These are phyloP conservation scores for Hiodon alosoides DNA, from an alignment of 2,113 vertebrate species.

Conservation along the genomic window DNA sequence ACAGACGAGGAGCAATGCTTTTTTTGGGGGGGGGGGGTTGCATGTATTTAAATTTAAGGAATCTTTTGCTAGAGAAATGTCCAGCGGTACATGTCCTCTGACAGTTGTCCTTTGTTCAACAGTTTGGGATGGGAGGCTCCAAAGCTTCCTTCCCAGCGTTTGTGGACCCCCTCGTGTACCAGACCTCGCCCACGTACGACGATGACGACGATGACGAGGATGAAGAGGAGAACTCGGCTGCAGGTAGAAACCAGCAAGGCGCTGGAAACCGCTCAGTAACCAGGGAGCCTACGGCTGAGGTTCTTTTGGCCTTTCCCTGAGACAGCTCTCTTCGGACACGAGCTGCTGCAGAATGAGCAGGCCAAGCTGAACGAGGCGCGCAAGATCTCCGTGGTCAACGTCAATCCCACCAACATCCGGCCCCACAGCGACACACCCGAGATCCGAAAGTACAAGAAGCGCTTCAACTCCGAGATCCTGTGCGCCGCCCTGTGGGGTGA, in stretches of 20 bases:
- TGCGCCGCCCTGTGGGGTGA: slow-evolving; percentile 96
- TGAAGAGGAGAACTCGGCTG: slow-evolving; percentile 71
- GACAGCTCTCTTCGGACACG: slow-evolving; percentile 80
- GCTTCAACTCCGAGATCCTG: slow-evolving; percentile 98
- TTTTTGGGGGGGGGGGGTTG: too few species aligned
- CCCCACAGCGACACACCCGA: slow-evolving; percentile 97
- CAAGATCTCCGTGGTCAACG: slow-evolving; percentile 97
- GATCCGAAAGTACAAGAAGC: slow-evolving; percentile 98
- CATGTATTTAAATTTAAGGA: too few species aligned
- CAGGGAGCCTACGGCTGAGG: not conserved
- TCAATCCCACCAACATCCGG: slow-evolving; percentile 97
- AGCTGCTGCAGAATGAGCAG: slow-evolving; percentile 91
- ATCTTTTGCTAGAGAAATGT: too few species aligned
- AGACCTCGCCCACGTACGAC: slow-evolving; percentile 90
- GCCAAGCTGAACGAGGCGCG: slow-evolving; percentile 93
- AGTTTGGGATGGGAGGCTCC: slow-evolving; percentile 87
- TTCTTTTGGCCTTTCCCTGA: not conserved
- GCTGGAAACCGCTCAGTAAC: not conserved
- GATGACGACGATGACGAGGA: slow-evolving; percentile 39
- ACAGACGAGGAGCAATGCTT: too few species aligned
- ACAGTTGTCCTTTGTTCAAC: slow-evolving; percentile 29
- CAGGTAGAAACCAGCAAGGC: slow-evolving; percentile 61
- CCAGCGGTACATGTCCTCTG: too few species aligned
- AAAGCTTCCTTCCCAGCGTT: slow-evolving; percentile 97
- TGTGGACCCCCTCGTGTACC: slow-evolving; percentile 92